phyloP scores from a whole-genome alignment of 2,113 vertebrate genomes.

The Spermophilus dauricus region DNA sequence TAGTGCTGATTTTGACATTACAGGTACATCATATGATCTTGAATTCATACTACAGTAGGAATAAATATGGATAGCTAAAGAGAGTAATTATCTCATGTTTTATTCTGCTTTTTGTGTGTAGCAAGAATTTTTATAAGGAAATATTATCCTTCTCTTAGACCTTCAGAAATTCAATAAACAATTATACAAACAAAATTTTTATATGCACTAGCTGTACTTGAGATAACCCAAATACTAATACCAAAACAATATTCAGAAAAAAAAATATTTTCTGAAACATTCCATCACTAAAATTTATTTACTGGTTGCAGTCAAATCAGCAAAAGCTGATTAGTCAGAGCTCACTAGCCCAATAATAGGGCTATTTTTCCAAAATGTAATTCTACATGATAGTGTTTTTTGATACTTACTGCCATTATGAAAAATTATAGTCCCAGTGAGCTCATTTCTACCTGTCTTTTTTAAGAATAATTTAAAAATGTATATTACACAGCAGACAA shows the following conservation, averaged over 20 bases:
- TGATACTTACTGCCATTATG: conserved; percentile 43
- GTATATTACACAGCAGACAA: conserved; percentile 57
- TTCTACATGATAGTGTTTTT: conserved; percentile 1
- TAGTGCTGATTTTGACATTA: background rate
- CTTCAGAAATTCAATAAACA: background rate
- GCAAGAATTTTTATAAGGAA: background rate
- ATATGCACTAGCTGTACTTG: background rate
- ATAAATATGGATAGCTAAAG: background rate
- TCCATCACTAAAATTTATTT: conserved; percentile 33
- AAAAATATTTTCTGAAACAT: background rate
- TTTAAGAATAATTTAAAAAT: conserved; percentile 62
- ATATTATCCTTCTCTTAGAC: background rate
- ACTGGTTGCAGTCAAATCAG: background rate
- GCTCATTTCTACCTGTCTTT: conserved; percentile 57
- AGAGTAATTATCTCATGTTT: background rate
- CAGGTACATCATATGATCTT: background rate
- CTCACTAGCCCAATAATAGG: conserved; percentile 36
- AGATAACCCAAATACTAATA: background rate
- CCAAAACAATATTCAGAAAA: conserved; percentile 1
- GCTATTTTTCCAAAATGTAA: conserved; percentile 46
- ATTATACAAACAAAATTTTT: background rate
- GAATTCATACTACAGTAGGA: background rate
- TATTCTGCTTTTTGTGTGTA: background rate
- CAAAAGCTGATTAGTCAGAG: conserved; percentile 45
- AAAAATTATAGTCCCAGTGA: background rate